Percentiles rank a stretch among this genome's conserved stretches.
Conservation (phyloP, 2,797 vertebrate genomes). For the Catostomus latipinnis region DNA sequence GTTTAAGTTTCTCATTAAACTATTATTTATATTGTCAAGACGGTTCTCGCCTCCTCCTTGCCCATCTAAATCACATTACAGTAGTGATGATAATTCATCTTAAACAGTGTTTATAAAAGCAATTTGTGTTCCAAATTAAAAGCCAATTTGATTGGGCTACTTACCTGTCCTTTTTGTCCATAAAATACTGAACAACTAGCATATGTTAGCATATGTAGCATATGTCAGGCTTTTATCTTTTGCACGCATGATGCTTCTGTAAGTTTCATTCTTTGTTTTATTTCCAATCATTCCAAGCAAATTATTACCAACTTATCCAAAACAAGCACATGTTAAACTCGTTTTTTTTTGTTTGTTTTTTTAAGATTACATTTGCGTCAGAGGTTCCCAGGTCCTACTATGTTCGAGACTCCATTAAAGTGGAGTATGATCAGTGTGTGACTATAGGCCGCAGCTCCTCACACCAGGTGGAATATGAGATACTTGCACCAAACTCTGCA, state of each 20-base stretch:
- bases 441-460: slow-evolving; percentile 87
- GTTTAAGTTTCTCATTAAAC: no score
- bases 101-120: background rate
- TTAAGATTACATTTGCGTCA: slow-evolving; percentile 88
- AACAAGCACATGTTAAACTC: background rate
- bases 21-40: no score
- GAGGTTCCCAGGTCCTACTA: slow-evolving; percentile 88
- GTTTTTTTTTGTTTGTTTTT: background rate
- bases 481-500: slow-evolving; percentile 91
- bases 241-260: slow-evolving; percentile 43
- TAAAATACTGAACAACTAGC: slow-evolving; percentile 17
- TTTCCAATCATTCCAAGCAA: slow-evolving; percentile 7
- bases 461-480: slow-evolving; percentile 91
- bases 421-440: slow-evolving; percentile 86
- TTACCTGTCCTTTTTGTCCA: background rate
- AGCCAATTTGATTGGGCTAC: background rate
- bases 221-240: slow-evolving; percentile 29
- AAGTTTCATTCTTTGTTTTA: slow-evolving; percentile 44
- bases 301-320: background rate
- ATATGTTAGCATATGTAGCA: no score
- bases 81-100: no score
- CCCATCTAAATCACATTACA: no score
- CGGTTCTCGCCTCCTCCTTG: no score
- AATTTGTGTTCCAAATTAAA: slow-evolving; percentile 6
- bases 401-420: slow-evolving; percentile 86